Conservation (phyloP, 2,113 vertebrate species). For the Ranitomeya imitator region DNA sequence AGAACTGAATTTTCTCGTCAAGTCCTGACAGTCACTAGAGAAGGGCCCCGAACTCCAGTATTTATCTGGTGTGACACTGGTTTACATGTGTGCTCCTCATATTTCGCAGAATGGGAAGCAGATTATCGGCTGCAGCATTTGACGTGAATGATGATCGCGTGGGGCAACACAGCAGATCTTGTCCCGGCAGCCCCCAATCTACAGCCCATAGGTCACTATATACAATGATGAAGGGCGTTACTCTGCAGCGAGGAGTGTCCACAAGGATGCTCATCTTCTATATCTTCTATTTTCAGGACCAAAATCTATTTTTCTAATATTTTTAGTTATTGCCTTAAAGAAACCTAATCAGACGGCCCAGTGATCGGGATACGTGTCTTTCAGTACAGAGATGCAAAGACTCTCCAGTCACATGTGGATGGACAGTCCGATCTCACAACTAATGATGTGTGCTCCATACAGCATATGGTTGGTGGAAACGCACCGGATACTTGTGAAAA, state of each 20-base stretch:
- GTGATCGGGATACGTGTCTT: no score
- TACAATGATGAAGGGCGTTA: background rate
- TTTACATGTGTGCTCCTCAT: background rate
- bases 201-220: background rate
- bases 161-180: background rate
- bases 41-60: background rate
- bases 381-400: no score
- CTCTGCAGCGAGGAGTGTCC: background rate
- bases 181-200: background rate
- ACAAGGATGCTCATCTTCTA: background rate
- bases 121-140: background rate
- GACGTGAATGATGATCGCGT: background rate
- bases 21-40: background rate
- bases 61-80: background rate
- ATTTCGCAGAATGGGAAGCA: background rate
- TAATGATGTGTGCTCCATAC: background rate
- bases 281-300: constrained; percentile 19
- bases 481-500: background rate
- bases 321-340: constrained; percentile 34
- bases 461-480: background rate
- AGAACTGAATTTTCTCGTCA: background rate
- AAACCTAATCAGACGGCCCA: background rate
- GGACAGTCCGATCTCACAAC: background rate
- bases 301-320: constrained; percentile 40
- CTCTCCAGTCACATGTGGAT: background rate